Percentiles rank a stretch among this genome's conserved stretches.
Conservation (phyloP, 2,888 invertebrate species). For the Pristionchus maxplancki region DNA sequence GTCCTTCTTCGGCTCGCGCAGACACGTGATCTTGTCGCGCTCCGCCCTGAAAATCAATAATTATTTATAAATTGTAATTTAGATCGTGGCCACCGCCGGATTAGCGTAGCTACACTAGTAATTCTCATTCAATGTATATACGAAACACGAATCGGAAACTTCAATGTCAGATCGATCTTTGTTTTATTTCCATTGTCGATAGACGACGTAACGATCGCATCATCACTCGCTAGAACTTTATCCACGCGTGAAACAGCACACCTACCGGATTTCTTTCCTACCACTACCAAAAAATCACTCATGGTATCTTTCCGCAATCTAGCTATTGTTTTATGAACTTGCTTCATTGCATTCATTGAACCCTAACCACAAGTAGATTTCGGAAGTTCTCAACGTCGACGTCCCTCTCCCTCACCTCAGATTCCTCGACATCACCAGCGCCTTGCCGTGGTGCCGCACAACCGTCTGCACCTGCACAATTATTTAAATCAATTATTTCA, state of each 20-base stretch:
- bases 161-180: too few species aligned
- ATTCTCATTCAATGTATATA: not conserved
- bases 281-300: too few species aligned
- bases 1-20: slow-evolving; percentile 48
- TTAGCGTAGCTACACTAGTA: not conserved
- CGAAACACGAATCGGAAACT: not conserved
- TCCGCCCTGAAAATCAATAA: not conserved
- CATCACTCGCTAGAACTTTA: too few species aligned
- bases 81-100: not conserved
- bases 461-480: not conserved
- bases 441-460: not conserved
- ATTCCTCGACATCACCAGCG: not conserved
- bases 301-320: too few species aligned
- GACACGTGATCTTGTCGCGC: slow-evolving; percentile 50
- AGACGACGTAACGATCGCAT: too few species aligned
- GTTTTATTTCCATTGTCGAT: too few species aligned
- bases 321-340: too few species aligned
- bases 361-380: too few species aligned
- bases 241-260: too few species aligned
- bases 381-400: too few species aligned
- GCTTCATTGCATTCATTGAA: too few species aligned
- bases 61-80: not conserved
- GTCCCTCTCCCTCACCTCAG: slow-evolving; percentile 2
- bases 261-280: too few species aligned
- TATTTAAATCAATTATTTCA: not conserved